Percentiles rank a stretch among this genome's conserved stretches.
phyloP scores from a whole-genome alignment of 1,140 invertebrate genomes.

The Harlomillsia oculata region DNA sequence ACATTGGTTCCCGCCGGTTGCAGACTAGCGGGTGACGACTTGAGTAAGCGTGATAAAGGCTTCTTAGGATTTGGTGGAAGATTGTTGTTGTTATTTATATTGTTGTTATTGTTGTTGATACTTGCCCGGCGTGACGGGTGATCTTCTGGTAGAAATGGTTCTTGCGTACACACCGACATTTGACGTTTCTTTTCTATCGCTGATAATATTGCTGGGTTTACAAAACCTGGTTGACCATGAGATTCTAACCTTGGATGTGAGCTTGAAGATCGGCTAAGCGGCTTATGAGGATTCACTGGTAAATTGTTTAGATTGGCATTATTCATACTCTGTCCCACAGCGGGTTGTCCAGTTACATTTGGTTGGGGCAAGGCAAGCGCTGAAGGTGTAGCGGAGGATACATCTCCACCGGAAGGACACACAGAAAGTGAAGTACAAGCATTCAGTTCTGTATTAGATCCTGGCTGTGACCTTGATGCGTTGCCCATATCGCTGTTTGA shows the following conservation, averaged over 20 bases:
- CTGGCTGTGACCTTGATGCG: too few relatives aligned
- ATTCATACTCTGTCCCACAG: slow-evolving; percentile 49
- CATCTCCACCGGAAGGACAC: too few relatives aligned
- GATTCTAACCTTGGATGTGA: slow-evolving; percentile 19
- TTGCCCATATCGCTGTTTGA: too few relatives aligned
- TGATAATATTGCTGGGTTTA: neutral
- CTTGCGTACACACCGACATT: neutral
- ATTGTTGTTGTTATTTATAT: neutral
- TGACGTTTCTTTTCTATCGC: neutral
- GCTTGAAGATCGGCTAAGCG: slow-evolving; percentile 5
- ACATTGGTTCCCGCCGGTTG: neutral
- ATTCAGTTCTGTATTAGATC: too few relatives aligned
- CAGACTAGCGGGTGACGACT: slow-evolving; percentile 12
- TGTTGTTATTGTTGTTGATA: too few relatives aligned
- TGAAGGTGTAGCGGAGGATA: too few relatives aligned
- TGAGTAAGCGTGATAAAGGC: slow-evolving; percentile 10
- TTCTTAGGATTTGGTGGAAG: slow-evolving; percentile 11
- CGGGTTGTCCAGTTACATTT: too few relatives aligned
- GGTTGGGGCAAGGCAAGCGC: too few relatives aligned
- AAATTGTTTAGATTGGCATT: slow-evolving; percentile 40
- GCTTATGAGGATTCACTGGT: slow-evolving; percentile 7
- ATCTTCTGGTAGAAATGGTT: neutral
- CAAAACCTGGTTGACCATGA: neutral
- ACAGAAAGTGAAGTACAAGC: too few relatives aligned
- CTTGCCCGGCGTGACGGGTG: neutral